Evolutionary conservation across 2,888 invertebrate genomes (phyloP), one percentile per base, ranked within the genome.

Genomic region (Synergus japonicus): DNA sequence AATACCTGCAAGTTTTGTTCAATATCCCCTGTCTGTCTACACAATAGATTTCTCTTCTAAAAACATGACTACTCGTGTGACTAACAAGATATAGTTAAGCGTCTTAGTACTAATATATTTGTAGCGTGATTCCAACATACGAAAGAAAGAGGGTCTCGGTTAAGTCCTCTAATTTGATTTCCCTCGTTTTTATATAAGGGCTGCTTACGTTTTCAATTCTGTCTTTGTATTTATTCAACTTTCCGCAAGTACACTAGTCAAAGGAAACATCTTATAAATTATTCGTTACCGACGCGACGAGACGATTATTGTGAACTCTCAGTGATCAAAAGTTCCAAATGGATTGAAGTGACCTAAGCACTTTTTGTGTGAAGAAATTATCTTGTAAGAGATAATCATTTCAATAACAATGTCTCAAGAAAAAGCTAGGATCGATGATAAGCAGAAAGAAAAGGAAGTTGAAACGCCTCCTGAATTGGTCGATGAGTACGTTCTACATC

Each of bases 71-170:
- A 46, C 1, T 49, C 76, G 67, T 73, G 78, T 77, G 78, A 76
- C 85, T 90, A 90, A 90, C 86, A 86, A 87, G 89, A 90, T 90
- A 87, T 87, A 81, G 85, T 81, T 90, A 90, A 90, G 86, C 86
- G 87, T 88, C 87, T 90, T 90, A 90, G 67, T 49, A 63, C 78
- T 73, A 79, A 78, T 49, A 78, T 18, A 73, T 41, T 29, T 44
- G 13, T 10, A 65, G 29, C 15, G 77, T 79, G 78, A 79, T 81
- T 67, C 58, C 41, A 76, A 76, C 69, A 18, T 67, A 64, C 76
- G 67, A 78, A 79, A 82, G 84, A 46, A 46, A 85, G 86, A 87
- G 84, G 87, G 89, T 89, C 87, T 89, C 78, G 87, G 88, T 88
- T 88, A 88, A 90, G 87, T 78, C 86, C 78, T 67, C 79, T 89